Evolutionary conservation across 2,888 invertebrate genomes (phyloP).

Genomic region (Catocala sponsa): DNA sequence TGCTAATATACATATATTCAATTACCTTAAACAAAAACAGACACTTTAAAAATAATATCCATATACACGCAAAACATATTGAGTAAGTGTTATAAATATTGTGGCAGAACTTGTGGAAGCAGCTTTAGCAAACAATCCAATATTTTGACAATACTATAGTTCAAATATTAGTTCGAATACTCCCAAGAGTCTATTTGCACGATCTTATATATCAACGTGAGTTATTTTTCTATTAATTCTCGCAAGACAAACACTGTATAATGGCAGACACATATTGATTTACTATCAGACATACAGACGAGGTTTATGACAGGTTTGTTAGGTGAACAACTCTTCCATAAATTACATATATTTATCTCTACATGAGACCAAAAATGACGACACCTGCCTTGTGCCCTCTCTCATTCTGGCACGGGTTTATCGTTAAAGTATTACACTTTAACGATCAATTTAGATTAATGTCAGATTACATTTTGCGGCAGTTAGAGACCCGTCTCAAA

Average conservation of each 20-base stretch:
- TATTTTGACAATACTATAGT: conserved; percentile 2
- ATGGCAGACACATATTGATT: conserved; percentile 2
- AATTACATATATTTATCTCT: conserved; percentile 23
- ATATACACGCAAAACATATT: background rate
- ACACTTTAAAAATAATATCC: too few relatives aligned
- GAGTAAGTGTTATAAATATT: background rate
- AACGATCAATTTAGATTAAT: conserved; percentile 43
- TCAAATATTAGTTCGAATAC: conserved; percentile 6
- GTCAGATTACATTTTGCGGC: conserved; percentile 26
- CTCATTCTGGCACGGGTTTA: conserved; percentile 5
- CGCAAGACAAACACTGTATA: conserved; percentile 9
- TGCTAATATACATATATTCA: too few relatives aligned
- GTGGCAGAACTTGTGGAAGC: background rate
- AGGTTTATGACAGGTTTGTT: background rate
- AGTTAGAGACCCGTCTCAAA: conserved; percentile 16
- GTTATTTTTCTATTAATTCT: conserved; percentile 8
- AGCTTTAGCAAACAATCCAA: background rate
- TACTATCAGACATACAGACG: conserved; percentile 5
- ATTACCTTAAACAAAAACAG: too few relatives aligned
- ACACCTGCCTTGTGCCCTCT: conserved; percentile 28
- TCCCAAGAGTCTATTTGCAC: background rate
- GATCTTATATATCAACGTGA: conserved; percentile 7
- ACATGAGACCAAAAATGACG: conserved; percentile 25
- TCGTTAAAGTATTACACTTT: conserved; percentile 21
- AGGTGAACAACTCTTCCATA: conserved; percentile 25